Evolutionary conservation across 2,888 invertebrate genomes (phyloP), one percentile per base, ranked within the genome.

Genomic region (Anoplius nigerrimus): DNA sequence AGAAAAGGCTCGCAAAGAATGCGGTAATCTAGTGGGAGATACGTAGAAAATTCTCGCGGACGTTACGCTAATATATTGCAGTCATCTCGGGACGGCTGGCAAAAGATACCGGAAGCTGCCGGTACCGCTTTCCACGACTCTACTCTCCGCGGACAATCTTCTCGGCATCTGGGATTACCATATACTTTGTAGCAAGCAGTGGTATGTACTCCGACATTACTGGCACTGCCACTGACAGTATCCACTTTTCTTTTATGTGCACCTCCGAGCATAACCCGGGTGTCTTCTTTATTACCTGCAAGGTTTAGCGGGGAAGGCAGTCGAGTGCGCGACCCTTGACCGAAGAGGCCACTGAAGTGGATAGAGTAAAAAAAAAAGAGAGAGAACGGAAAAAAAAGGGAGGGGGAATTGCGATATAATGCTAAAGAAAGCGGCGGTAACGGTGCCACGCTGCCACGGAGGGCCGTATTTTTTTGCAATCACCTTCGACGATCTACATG

Each of bases 81-180:
- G 76, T 71, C 77, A 60, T 76, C 71, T 69, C 58, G 65, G 55
- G 61, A 67, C 53, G 69, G 65, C 69, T 69, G 77, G 71, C 74
- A 77, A 72, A 76, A 69, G 76, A 74, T 71, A 67, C 74, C 78
- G 72, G 78, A 77, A 71, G 67, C 66, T 77, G 64, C 56, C 58
- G 18, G n/a, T 18, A 16, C 5, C 16, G 16, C 48, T 48, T 48
- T 18, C 48, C 53, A n/a, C n/a, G 5, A 16, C 21, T 53, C 53
- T 11, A n/a, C 53, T 53, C 53, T 53, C 53, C 48, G 13, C 53
- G 4, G 79, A 79, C 74, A 70, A 78, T 78, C 69, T 76, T 62
- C 62, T 69, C 42, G 62, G 76, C 78, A 74, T 72, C 76, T 69
- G 52, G 78, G 76, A 78, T 78, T 79, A 78, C 71, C 78, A 76